These are phyloP conservation scores for Standfussiana lucernea DNA, from an alignment of 2,888 invertebrate species.

Conservation along the genomic window DNA sequence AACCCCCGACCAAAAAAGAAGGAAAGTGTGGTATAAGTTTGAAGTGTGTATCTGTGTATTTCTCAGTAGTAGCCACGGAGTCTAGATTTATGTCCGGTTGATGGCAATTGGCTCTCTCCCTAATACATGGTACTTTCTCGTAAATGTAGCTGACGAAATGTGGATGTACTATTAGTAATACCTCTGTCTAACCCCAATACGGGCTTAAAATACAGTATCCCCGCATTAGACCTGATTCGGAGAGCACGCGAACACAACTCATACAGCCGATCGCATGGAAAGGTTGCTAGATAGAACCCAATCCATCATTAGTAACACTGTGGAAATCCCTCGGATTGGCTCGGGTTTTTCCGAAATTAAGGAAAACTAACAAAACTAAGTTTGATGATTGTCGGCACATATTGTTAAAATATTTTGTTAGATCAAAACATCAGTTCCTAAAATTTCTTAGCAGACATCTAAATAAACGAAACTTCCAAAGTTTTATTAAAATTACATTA, in stretches of 20 bases:
- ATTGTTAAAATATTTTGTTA: neutral
- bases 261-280: neutral
- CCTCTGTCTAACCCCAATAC: neutral
- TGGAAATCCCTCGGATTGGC: neutral
- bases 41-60: too few species aligned
- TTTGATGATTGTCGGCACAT: neutral
- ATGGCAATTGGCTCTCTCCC: neutral
- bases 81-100: neutral
- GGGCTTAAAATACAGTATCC: neutral
- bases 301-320: constrained; percentile 22
- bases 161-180: neutral
- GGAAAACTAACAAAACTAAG: neutral
- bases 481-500: neutral
- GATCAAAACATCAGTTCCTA: neutral
- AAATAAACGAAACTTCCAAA: neutral
- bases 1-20: too few species aligned
- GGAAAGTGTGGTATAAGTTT: too few species aligned
- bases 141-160: neutral
- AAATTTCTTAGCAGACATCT: neutral
- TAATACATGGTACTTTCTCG: neutral
- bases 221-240: too few species aligned
- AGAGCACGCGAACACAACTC: constrained; percentile 2
- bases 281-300: neutral
- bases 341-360: neutral
- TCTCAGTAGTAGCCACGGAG: neutral